A percentile compares a stretch with the other conserved stretches of the same genome.
Evolutionary conservation across 2,888 invertebrate species (phyloP).

Genomic region (Drosophila nigricruria): DNA sequence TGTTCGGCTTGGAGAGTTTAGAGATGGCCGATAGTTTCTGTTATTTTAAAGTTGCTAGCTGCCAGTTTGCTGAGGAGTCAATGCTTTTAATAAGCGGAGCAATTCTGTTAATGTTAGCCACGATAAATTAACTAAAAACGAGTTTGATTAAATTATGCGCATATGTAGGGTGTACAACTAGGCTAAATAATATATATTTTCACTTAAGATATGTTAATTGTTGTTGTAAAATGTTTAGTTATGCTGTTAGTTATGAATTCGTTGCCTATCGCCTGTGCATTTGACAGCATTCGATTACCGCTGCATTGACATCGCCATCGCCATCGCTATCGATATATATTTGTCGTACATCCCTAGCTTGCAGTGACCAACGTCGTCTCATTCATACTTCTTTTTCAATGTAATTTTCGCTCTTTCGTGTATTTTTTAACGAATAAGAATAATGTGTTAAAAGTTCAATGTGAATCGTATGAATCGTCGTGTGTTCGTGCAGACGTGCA

Average conservation of each 20-base stretch:
- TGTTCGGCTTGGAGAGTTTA: slow-evolving; percentile 41
- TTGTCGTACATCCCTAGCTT: slow-evolving; percentile 41
- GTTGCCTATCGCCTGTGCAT: background rate
- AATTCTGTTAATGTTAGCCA: background rate
- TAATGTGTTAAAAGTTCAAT: slow-evolving; percentile 62
- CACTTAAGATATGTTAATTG: background rate
- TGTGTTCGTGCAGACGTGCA: slow-evolving; percentile 65
- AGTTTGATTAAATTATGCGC: background rate
- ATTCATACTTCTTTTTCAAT: slow-evolving; percentile 67
- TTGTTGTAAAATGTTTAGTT: no score
- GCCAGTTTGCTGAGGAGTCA: background rate
- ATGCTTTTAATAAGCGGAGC: slow-evolving; percentile 32
- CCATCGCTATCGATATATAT: slow-evolving; percentile 31
- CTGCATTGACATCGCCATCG: background rate
- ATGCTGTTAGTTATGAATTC: background rate
- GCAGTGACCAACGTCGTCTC: slow-evolving; percentile 56
- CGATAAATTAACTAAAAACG: background rate
- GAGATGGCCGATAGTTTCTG: slow-evolving; percentile 31
- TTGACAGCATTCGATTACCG: slow-evolving; percentile 17
- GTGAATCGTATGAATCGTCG: slow-evolving; percentile 65
- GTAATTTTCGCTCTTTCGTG: slow-evolving; percentile 63
- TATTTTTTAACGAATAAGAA: slow-evolving; percentile 65
- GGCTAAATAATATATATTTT: background rate
- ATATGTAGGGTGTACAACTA: rapidly evolving
- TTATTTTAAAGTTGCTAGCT: slow-evolving; percentile 4